phyloP scores from a whole-genome alignment of 1,140 invertebrate species.

The Musca vetustissima region DNA sequence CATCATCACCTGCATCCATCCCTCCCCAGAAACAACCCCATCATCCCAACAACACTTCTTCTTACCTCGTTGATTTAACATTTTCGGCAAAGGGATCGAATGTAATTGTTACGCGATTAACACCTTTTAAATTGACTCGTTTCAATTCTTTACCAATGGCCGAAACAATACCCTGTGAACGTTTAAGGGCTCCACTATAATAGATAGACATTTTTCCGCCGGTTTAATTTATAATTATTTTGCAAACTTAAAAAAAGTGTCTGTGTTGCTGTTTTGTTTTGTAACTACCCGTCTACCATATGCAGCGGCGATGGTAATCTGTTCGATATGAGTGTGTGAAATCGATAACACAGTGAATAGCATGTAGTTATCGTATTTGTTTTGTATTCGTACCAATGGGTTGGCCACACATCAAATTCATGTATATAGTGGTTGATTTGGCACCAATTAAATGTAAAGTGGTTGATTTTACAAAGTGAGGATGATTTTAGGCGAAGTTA shows the following conservation, averaged over 20 bases:
- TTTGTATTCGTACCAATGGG: no score
- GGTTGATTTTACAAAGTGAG: no score
- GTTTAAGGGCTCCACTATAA: constrained; percentile 65
- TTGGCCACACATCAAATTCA: no score
- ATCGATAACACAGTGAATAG: no score
- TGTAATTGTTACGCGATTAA: constrained; percentile 72
- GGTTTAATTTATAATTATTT: neutral
- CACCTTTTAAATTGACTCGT: constrained; percentile 74
- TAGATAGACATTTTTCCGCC: constrained; percentile 64
- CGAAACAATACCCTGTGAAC: constrained; percentile 65
- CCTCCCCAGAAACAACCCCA: no score
- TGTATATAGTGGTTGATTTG: no score
- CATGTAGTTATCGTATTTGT: no score
- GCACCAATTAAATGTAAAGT: no score
- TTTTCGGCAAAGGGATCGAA: constrained; percentile 83
- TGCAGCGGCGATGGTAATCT: neutral
- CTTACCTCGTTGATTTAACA: constrained; percentile 70
- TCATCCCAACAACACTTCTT: neutral
- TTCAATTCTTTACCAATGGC: constrained; percentile 71
- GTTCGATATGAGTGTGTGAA: no score
- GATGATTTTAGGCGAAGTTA: no score
- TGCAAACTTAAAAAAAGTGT: constrained; percentile 31
- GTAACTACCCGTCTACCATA: neutral
- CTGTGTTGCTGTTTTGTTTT: constrained; percentile 1
- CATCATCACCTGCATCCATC: no score